Base-by-base conservation (phyloP, 2,888 invertebrate species). In the Amblyteles armatorius region DNA sequence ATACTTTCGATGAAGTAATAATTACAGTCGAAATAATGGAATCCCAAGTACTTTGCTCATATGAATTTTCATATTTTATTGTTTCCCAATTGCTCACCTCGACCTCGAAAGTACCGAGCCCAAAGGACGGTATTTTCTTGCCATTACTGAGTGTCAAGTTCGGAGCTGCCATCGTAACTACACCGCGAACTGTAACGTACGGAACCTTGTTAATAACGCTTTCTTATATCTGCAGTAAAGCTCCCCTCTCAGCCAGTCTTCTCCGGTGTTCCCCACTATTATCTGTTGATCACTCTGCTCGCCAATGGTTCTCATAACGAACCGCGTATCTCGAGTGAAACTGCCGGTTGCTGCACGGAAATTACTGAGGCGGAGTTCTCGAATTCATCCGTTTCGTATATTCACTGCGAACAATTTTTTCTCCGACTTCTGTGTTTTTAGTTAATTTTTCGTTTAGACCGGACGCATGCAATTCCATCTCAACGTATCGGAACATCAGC, bases 51-150 rank as follows among this genome's bases (percentile, higher is more conserved):
- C 13, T 44, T 44, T 13, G 3, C 13, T 3, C 2, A 11, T 44
- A 44, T 44, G 13, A 44, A 44, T 44, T 13, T 44, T 13, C 13
- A 44, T 44, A 13, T 44, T 44, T 68, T 29, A 79, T 76, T 44
- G 80, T 48, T 79, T 81, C 33, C 29, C 95, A 40, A 36, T 50
- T 13, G 13, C 94, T 94, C 94, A 97, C 97, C n/a, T 13, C 60
- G 19, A 83, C 89, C 94, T 96, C 96, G 97, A 97, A 97, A 3
- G 97, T 97, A 22, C 97, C 97, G n/a, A 97, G 94, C 1, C 97
- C 97, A 3, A 97, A 92, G 63, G 96, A 95, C 0, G 97, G 97
- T 88, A 96, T 95, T 86, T 95, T 94, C 40, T 92, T 87, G 0
- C 96, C 97, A 91, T 96, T 96, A 88, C 94, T 95, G n/a, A 97